A percentile compares a stretch with the other conserved stretches of the same genome.
Evolutionary conservation across 2,888 invertebrate species (phyloP).

Genomic region (Polyommatus iphigenia): DNA sequence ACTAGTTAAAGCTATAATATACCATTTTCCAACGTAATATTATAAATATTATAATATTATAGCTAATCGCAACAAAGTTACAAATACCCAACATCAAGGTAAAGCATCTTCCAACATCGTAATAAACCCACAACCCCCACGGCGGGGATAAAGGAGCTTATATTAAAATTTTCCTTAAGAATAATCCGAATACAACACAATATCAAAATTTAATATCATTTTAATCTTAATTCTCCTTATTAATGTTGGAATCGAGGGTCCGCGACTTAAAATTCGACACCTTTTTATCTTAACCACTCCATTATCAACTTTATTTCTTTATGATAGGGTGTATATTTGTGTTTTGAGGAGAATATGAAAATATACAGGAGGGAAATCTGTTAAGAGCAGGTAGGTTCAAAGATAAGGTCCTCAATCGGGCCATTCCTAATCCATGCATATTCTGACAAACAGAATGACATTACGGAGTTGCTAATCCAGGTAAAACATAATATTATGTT

Average conservation of each 20-base stretch:
- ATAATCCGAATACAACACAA: constrained; percentile 79
- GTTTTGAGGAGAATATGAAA: constrained; percentile 48
- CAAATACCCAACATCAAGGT: neutral
- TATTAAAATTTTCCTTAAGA: constrained; percentile 60
- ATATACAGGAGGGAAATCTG: constrained; percentile 52
- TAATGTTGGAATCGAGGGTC: constrained; percentile 73
- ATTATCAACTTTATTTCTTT: constrained; percentile 42
- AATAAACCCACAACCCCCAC: constrained; percentile 21
- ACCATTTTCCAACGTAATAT: too few relatives aligned
- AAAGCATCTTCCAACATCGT: neutral
- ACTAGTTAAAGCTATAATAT: too few relatives aligned
- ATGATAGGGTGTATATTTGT: constrained; percentile 40
- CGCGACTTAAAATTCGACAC: constrained; percentile 52
- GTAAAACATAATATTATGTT: neutral
- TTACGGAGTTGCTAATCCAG: neutral
- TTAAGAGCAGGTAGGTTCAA: constrained; percentile 73
- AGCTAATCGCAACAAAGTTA: neutral
- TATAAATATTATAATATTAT: too few relatives aligned
- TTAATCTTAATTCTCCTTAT: constrained; percentile 80
- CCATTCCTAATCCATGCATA: constrained; percentile 47
- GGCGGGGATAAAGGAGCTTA: constrained; percentile 39
- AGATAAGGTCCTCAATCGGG: constrained; percentile 73
- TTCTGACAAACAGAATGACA: constrained; percentile 1
- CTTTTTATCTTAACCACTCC: constrained; percentile 39
- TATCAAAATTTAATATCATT: constrained; percentile 80